phyloP scores from a whole-genome alignment of 2,888 invertebrate species.

The Villa cingulata region DNA sequence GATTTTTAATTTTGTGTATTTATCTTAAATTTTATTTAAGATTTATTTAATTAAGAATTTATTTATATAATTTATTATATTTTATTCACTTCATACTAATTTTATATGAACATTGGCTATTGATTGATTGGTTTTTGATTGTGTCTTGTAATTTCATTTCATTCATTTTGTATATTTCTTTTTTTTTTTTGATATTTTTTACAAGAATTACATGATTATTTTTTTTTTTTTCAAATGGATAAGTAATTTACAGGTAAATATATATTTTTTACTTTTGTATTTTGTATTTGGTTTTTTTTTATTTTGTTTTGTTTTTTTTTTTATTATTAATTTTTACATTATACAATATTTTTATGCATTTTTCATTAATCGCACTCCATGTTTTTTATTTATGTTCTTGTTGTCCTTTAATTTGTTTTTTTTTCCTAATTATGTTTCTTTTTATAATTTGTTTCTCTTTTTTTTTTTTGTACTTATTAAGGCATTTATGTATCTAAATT shows the following conservation, averaged over 20 bases:
- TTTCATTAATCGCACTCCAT: no score
- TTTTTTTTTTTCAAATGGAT: not conserved
- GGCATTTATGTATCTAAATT: slow-evolving; percentile 12
- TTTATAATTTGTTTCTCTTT: slow-evolving; percentile 7
- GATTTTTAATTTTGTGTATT: no score
- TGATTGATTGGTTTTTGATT: not conserved
- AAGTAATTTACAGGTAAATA: not conserved
- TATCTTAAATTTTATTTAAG: no score
- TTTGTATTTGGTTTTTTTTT: not conserved
- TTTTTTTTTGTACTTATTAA: slow-evolving; percentile 13
- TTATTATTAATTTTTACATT: not conserved
- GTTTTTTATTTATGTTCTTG: not conserved
- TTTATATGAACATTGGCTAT: not conserved
- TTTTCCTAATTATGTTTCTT: not conserved
- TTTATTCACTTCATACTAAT: not conserved
- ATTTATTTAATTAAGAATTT: not conserved
- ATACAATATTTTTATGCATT: no score
- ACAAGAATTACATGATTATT: no score
- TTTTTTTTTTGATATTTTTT: no score
- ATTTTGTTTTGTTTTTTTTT: slow-evolving; percentile 2
- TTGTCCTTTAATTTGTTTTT: not conserved
- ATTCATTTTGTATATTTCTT: no score
- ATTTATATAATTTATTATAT: not conserved
- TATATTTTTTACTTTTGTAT: not conserved
- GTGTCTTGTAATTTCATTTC: no score